Conservation (phyloP, 1,140 invertebrate species). For the Holcopasites calliopsidis region DNA sequence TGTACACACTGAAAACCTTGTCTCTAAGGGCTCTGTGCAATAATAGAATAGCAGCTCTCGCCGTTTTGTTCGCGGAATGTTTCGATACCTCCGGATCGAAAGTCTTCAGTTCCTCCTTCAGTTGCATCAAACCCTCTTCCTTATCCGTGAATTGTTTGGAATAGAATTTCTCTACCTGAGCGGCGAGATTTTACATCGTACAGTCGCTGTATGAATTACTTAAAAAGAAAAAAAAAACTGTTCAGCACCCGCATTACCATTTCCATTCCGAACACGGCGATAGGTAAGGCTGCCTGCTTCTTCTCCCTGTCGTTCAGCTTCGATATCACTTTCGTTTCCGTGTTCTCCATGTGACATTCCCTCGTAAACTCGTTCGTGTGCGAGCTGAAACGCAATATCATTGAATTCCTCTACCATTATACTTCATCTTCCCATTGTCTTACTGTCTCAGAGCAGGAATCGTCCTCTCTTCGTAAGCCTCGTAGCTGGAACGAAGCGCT, state of each 20-base stretch:
- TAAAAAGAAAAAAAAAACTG: neutral
- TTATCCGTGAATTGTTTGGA: slow-evolving; percentile 96
- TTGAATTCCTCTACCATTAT: neutral
- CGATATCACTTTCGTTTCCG: slow-evolving; percentile 82
- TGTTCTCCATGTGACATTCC: slow-evolving; percentile 83
- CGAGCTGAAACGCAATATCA: slow-evolving; percentile 80
- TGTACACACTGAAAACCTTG: slow-evolving; percentile 92
- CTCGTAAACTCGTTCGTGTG: slow-evolving; percentile 89
- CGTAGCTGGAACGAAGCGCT: slow-evolving; percentile 86
- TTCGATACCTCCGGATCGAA: slow-evolving; percentile 79
- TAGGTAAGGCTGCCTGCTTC: slow-evolving; percentile 93
- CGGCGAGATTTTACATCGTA: slow-evolving; percentile 6
- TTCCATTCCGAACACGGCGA: slow-evolving; percentile 93
- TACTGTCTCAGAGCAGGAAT: slow-evolving; percentile 91
- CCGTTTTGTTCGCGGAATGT: slow-evolving; percentile 86
- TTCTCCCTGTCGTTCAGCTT: slow-evolving; percentile 92
- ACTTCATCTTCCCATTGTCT: slow-evolving; percentile 68
- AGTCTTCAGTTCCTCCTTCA: slow-evolving; percentile 86
- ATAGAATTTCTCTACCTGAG: slow-evolving; percentile 94
- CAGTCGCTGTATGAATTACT: neutral
- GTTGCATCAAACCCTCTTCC: slow-evolving; percentile 90
- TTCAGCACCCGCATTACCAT: slow-evolving; percentile 82
- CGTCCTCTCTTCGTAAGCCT: slow-evolving; percentile 91
- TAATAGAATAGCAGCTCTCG: slow-evolving; percentile 87
- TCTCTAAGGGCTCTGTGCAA: slow-evolving; percentile 89